Base-by-base conservation (phyloP, 2,113 vertebrate species). In the Elephantulus edwardii region DNA sequence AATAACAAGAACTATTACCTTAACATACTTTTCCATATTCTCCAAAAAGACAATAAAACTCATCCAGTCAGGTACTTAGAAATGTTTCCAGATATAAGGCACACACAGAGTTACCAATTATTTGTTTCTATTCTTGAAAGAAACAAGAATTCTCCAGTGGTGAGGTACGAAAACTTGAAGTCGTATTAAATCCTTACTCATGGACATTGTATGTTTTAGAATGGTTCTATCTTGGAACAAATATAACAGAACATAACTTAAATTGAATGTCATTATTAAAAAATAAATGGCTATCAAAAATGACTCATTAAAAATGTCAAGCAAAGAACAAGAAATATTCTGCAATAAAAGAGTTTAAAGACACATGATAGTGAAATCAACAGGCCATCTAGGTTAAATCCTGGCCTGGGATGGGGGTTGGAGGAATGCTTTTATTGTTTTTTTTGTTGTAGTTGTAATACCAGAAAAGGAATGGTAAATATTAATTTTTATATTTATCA, bases 271-370 rank as follows among this genome's bases (percentile, higher is more conserved):
- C 19, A 62, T 48, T 56, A 80, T 19, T 22, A 24, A 79, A 82
- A 81, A 91, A 74, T 48, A 89, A 87, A 77, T 46, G 13, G n/a
- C 71, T 28, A 64, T 66, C 74, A n/a, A n/a, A n/a, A n/a, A n/a
- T n/a, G n/a, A 48, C 19, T 80, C n/a, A 11, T 60, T 11, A 82
- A 75, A 86, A 82, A 77, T 22, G 14, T 83, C 83, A 83, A 72
- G 54, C 75, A 81, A 50, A 88, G 6, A 64, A 60, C 50, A 3
- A 81, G 44, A 44, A 83, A 62, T 38, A 16, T 33, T 54, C 44
- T 35, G 4, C 33, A 44, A 22, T 28, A 78, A 68, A 64, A 84
- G 11, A 40, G 50, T 35, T 8, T 88, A 30, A 68, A 76, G 74
- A 76, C 22, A 92, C 13, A 13, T 82, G 50, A 91, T 48, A 58